Conservation (phyloP, 2,113 vertebrate genomes). For the Vulpes lagopus region DNA sequence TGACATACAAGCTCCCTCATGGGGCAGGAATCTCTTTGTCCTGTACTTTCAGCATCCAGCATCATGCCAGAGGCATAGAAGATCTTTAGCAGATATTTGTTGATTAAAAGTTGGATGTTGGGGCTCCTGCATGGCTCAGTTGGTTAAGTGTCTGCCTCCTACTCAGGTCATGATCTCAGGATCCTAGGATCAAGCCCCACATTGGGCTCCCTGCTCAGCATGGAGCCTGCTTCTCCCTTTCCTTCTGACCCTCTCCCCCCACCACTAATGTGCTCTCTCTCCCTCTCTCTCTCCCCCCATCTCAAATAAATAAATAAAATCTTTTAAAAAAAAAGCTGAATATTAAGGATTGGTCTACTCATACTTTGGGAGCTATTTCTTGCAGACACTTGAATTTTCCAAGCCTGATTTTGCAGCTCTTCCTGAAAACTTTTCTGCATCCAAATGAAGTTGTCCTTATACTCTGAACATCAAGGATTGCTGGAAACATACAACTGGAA, state of each 20-base stretch:
- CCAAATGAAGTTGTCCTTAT: neutral
- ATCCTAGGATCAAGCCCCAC: neutral
- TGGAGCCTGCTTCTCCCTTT: neutral
- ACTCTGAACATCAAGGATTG: neutral
- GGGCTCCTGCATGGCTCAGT: neutral
- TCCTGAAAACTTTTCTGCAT: neutral
- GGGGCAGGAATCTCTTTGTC: neutral
- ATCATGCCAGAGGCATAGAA: fast-evolving
- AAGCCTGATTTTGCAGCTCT: conserved; percentile 9
- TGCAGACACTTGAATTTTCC: neutral
- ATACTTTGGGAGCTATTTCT: neutral
- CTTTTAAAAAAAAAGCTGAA: neutral
- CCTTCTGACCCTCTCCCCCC: neutral
- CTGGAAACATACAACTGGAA: conserved; percentile 42
- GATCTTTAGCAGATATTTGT: neutral
- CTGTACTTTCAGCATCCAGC: neutral
- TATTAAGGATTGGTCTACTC: neutral
- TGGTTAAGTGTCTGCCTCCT: neutral
- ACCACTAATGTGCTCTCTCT: neutral
- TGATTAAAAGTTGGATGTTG: neutral
- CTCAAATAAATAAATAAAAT: neutral
- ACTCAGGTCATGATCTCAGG: neutral
- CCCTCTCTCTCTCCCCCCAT: neutral
- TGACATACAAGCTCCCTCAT: neutral
- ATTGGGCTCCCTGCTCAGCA: neutral